Conservation (phyloP, 2,797 vertebrate species). For the Philypnodon macrostomus region DNA sequence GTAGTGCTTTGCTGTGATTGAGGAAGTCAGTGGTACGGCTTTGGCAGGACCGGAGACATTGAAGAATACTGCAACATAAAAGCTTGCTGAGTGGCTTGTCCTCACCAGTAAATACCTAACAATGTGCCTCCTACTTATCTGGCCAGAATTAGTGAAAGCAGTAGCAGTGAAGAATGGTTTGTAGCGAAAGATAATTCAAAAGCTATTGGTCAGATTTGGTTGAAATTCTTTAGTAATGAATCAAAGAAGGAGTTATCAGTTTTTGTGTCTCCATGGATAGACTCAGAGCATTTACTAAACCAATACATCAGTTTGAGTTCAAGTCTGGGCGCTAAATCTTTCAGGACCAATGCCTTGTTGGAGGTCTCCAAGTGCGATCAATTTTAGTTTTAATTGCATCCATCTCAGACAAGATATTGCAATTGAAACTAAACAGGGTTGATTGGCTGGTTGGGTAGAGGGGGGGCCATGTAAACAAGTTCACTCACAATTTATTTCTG, state of each 20-base stretch:
- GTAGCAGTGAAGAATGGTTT: neutral
- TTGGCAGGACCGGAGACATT: constrained; percentile 14
- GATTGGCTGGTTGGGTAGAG: neutral
- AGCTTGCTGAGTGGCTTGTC: constrained; percentile 24
- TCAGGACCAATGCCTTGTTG: no score
- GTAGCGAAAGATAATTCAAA: no score
- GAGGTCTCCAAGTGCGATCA: no score
- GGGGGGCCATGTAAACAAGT: neutral
- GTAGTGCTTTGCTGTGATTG: constrained; percentile 15
- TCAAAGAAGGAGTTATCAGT: no score
- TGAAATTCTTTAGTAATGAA: no score
- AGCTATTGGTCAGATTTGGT: no score
- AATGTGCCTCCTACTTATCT: constrained; percentile 31
- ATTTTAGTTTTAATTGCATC: no score
- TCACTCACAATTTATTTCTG: constrained; percentile 1
- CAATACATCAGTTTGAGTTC: no score
- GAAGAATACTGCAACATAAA: constrained; percentile 37
- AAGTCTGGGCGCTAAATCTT: no score
- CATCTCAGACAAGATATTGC: no score
- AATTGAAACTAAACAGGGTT: neutral
- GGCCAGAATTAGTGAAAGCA: constrained; percentile 12
- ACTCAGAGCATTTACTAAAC: no score
- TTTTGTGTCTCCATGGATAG: no score
- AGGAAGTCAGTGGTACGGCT: constrained; percentile 10
- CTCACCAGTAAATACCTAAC: constrained; percentile 20